A percentile compares a stretch with the other conserved stretches of the same genome.
phyloP scores from a whole-genome alignment of 2,113 vertebrate species.

The Pelodiscus sinensis region DNA sequence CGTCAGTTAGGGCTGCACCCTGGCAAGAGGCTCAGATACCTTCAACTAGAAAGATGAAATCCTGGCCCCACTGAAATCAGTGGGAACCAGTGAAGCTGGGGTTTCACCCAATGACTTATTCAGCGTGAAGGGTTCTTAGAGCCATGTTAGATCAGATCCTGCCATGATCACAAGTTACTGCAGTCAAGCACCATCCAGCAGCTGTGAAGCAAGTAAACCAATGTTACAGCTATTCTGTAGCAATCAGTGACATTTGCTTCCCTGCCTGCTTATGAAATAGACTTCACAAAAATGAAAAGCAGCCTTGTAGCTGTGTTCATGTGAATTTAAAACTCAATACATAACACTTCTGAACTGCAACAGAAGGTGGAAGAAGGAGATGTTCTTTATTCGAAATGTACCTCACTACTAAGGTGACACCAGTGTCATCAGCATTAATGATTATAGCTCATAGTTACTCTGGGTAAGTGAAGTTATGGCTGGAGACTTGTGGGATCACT shows the following conservation, averaged over 20 bases:
- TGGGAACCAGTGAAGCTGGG: background rate
- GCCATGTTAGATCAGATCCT: background rate
- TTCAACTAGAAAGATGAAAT: background rate
- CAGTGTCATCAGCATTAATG: background rate
- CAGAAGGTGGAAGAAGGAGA: background rate
- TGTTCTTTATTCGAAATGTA: background rate
- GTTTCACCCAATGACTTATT: background rate
- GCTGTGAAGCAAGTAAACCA: background rate
- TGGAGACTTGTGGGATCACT: background rate
- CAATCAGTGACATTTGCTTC: background rate
- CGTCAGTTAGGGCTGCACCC: background rate
- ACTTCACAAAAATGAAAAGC: background rate
- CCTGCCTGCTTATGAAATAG: background rate
- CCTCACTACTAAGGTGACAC: background rate
- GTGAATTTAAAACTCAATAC: background rate
- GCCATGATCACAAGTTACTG: background rate
- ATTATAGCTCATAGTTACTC: background rate
- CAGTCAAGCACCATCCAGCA: background rate
- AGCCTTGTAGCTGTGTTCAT: background rate
- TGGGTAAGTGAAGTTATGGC: background rate
- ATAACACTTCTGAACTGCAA: background rate
- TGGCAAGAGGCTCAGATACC: accelerated
- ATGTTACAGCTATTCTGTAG: background rate
- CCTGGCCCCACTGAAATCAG: background rate
- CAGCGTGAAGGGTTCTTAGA: background rate